Evolutionary conservation across 2,888 invertebrate species (phyloP).

Genomic region (Zygothrica quintamaculata): DNA sequence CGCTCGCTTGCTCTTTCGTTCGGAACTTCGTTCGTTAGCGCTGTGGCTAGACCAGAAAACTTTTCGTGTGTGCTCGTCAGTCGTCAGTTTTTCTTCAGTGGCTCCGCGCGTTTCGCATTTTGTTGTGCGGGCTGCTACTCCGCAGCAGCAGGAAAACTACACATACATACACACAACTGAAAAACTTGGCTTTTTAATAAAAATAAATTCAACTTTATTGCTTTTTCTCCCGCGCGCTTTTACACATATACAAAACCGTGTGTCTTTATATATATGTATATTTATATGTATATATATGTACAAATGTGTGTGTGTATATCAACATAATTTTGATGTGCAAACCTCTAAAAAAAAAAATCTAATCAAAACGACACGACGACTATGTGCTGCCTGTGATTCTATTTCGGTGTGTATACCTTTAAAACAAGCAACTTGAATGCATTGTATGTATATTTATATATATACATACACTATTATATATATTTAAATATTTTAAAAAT

Average conservation of each 20-base stretch:
- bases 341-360: conserved; percentile 64
- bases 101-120: conserved; percentile 81
- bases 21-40: conserved; percentile 60
- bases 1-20: conserved; percentile 27
- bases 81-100: conserved; percentile 79
- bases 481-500: conserved; percentile 19
- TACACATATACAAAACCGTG: conserved; percentile 50
- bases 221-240: conserved; percentile 74
- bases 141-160: conserved; percentile 75
- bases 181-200: conserved; percentile 69
- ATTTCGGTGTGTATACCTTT: conserved; percentile 75
- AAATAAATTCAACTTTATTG: conserved; percentile 79
- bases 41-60: conserved; percentile 57
- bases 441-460: conserved; percentile 33
- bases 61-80: conserved; percentile 69
- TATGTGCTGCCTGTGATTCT: conserved; percentile 80
- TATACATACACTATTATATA: conserved; percentile 9
- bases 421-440: conserved; percentile 54
- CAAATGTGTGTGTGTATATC: conserved; percentile 54
- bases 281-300: conserved; percentile 8
- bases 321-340: conserved; percentile 63
- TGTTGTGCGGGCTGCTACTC: conserved; percentile 77
- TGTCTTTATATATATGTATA: conserved; percentile 6
- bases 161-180: conserved; percentile 66
- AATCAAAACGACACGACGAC: conserved; percentile 77